Evolutionary conservation across 2,113 vertebrate species (phyloP).

Genomic region (Tautogolabrus adspersus): DNA sequence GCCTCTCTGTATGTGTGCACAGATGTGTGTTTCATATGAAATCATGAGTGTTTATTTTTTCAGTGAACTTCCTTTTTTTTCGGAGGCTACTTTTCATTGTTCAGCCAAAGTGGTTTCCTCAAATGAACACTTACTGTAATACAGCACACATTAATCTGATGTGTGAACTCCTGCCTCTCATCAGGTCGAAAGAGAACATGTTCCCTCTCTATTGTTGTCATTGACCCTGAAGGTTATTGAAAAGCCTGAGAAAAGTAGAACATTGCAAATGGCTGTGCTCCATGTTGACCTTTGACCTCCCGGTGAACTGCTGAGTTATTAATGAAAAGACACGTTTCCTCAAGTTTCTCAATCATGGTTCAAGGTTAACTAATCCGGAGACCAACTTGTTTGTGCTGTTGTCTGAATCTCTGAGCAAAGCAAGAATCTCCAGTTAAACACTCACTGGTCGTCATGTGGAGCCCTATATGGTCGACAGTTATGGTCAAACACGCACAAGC

Average conservation of each 20-base stretch:
- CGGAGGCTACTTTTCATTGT: conserved; percentile 70
- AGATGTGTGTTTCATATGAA: conserved; percentile 38
- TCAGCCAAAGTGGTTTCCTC: conserved; percentile 76
- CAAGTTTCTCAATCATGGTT: conserved; percentile 58
- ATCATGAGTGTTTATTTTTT: conserved; percentile 60
- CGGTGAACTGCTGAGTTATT: conserved; percentile 52
- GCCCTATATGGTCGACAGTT: conserved; percentile 30
- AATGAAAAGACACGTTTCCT: conserved; percentile 69
- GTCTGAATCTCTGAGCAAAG: conserved; percentile 8
- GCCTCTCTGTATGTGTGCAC: conserved; percentile 41
- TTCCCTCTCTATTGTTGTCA: conserved; percentile 70
- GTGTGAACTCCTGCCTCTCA: conserved; percentile 60
- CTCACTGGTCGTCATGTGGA: conserved; percentile 15
- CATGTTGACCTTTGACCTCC: conserved; percentile 54
- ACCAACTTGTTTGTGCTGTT: conserved; percentile 49
- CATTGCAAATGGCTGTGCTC: conserved; percentile 40
- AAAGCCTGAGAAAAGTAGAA: conserved; percentile 69
- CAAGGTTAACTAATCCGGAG: conserved; percentile 63
- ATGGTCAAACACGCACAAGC: conserved; percentile 5
- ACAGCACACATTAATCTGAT: conserved; percentile 67
- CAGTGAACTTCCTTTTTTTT: conserved; percentile 69
- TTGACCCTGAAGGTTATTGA: conserved; percentile 71
- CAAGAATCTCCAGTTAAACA: conserved; percentile 35
- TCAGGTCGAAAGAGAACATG: conserved; percentile 64
- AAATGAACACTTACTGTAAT: conserved; percentile 70